These are phyloP conservation scores for Phlogophora meticulosa DNA, from an alignment of 2,888 invertebrate genomes.

Conservation along the genomic window DNA sequence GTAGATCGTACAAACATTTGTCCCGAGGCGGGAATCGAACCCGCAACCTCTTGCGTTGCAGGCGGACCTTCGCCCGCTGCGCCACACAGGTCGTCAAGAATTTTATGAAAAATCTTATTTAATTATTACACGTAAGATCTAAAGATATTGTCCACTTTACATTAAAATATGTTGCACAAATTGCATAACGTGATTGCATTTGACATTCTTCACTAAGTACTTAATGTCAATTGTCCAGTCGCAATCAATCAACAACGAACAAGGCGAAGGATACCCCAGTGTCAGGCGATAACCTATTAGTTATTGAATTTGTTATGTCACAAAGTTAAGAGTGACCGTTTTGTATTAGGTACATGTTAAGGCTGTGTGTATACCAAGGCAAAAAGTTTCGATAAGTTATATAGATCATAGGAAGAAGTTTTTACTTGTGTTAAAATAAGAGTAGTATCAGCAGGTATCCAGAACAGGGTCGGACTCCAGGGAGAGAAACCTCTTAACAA, in stretches of 20 bases:
- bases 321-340: constrained; percentile 17
- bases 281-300: constrained; percentile 39
- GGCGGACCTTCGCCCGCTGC: no score
- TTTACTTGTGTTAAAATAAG: no score
- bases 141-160: not conserved
- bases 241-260: constrained; percentile 43
- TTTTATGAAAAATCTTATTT: constrained; percentile 1
- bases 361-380: not conserved
- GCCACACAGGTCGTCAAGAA: no score
- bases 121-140: not conserved
- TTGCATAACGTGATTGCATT: constrained; percentile 23
- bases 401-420: not conserved
- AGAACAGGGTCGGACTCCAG: no score
- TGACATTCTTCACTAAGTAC: constrained; percentile 18
- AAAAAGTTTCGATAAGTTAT: not conserved
- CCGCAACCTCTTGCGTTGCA: no score
- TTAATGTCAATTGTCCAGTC: constrained; percentile 4
- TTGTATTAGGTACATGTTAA: constrained; percentile 16
- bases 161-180: not conserved
- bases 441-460: no score
- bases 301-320: constrained; percentile 31
- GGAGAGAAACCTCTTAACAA: no score
- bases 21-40: no score
- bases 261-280: constrained; percentile 45
- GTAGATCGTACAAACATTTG: no score